A percentile compares a stretch with the other conserved stretches of the same genome.
Evolutionary conservation across 1,140 invertebrate species (phyloP).

Genomic region (Drosophila neocordata): DNA sequence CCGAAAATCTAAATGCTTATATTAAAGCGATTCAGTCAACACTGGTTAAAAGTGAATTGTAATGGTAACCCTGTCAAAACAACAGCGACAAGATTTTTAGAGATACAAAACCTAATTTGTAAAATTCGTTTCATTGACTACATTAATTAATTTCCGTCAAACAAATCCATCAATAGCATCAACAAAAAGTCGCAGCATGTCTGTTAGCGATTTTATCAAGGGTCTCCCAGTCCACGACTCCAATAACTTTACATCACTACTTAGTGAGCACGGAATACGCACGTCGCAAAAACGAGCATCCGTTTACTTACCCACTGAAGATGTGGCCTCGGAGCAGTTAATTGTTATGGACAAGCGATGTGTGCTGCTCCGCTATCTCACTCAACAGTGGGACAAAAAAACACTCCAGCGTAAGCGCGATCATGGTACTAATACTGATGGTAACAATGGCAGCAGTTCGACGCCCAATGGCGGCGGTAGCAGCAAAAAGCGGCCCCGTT

Average conservation of each 20-base stretch:
- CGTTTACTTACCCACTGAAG: slow-evolving; percentile 94
- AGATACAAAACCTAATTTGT: background rate
- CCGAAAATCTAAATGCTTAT: background rate
- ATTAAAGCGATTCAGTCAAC: background rate
- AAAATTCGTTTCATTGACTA: background rate
- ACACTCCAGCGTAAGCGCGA: slow-evolving; percentile 85
- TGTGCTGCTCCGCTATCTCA: slow-evolving; percentile 95
- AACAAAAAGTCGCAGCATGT: slow-evolving; percentile 84
- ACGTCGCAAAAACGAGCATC: slow-evolving; percentile 93
- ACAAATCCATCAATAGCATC: slow-evolving; percentile 41
- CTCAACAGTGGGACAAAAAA: slow-evolving; percentile 97
- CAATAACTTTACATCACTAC: slow-evolving; percentile 92
- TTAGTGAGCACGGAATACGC: slow-evolving; percentile 93
- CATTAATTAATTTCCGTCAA: background rate
- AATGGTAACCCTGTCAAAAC: background rate
- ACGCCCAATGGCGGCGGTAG: slow-evolving; percentile 52
- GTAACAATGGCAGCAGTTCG: slow-evolving; percentile 26
- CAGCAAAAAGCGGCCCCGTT: slow-evolving; percentile 79
- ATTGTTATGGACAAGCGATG: slow-evolving; percentile 98
- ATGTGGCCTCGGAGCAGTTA: slow-evolving; percentile 95
- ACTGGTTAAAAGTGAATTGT: background rate
- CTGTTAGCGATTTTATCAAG: slow-evolving; percentile 90
- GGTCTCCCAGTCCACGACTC: slow-evolving; percentile 95
- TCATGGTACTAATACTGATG: slow-evolving; percentile 51
- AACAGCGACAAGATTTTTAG: background rate